Base-by-base conservation (phyloP, 2,113 vertebrate genomes). In the Pelusios castaneus region DNA sequence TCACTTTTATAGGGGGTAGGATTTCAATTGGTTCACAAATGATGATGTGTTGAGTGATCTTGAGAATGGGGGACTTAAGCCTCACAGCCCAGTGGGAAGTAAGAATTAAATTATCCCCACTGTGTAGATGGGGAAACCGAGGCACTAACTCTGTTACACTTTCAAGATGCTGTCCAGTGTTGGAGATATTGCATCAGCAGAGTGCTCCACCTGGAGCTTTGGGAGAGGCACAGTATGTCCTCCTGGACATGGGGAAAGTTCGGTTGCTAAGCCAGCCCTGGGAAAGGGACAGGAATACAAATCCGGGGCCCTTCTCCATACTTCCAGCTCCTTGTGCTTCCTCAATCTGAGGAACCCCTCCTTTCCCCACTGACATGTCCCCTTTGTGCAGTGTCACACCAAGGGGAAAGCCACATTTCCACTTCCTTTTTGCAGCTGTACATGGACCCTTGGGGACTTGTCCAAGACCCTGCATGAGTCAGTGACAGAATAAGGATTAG, bases 31-130 rank as follows among this genome's bases (percentile, higher is more conserved):
- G 11, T 73, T n/a, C 67, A 73, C n/a, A 73, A 41, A 16, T 24
- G 21, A 0, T 31, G 0, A 0, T 2, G n/a, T 12, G 10, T 52
- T 43, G 8, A 10, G 1, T 0, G 16, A 24, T 84, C 16, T 52
- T 52, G 14, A 16, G 16, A 52, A 77, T 0, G 3, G 2, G 0
- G 75, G 82, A 82, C 25, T 47, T 56, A 45, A 80, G 8, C 56
- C 75, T 84, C 3, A 0, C 16, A 19, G 2, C 5, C 1, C 13
- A 47, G 51, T 45, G 0, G 0, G n/a, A 25, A 14, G 8, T 5
- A 29, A 81, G 34, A 10, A 41, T 73, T 10, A 24, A 73, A 73
- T 8, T 22, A 22, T 38, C n/a, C n/a, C 67, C 21, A 17, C 21
- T 21, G 8, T 41, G 38, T 11, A 10, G 34, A 73, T 24, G 21